Conservation (phyloP, 2,888 invertebrate genomes). For the Athalia cordata region DNA sequence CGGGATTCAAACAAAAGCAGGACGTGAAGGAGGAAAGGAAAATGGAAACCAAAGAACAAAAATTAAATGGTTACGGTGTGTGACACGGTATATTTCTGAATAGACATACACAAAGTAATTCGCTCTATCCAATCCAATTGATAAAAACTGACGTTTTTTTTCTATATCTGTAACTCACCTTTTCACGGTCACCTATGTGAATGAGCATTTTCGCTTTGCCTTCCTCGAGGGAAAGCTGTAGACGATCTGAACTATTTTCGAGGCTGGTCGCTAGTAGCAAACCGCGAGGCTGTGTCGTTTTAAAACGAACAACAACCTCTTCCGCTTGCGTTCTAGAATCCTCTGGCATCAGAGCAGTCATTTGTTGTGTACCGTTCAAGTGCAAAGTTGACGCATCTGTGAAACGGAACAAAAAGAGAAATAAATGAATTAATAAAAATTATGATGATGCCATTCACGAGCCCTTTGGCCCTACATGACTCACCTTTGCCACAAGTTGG, state of each 20-base stretch:
- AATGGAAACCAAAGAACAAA: background rate
- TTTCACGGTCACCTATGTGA: slow-evolving; percentile 88
- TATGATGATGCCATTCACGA: background rate
- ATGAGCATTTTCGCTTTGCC: slow-evolving; percentile 89
- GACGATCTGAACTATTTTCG: slow-evolving; percentile 85
- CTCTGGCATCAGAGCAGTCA: slow-evolving; percentile 85
- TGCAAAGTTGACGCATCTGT: slow-evolving; percentile 90
- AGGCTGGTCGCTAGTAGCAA: slow-evolving; percentile 88
- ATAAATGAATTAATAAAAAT: slow-evolving; percentile 1
- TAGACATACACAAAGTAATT: no score
- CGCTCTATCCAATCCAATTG: no score
- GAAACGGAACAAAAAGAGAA: slow-evolving; percentile 54
- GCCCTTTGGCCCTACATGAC: slow-evolving; percentile 41
- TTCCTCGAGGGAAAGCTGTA: slow-evolving; percentile 90
- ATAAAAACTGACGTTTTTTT: no score
- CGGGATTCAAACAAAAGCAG: background rate
- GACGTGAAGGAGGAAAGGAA: background rate
- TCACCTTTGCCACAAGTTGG: slow-evolving; percentile 92
- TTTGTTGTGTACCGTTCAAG: slow-evolving; percentile 92
- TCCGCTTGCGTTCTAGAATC: slow-evolving; percentile 90
- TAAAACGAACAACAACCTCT: slow-evolving; percentile 90
- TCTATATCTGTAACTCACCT: slow-evolving; percentile 75
- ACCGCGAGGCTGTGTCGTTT: slow-evolving; percentile 86
- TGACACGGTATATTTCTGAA: no score
- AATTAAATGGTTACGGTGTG: background rate